phyloP scores from a whole-genome alignment of 2,113 vertebrate species.

The Charadrius vociferus region DNA sequence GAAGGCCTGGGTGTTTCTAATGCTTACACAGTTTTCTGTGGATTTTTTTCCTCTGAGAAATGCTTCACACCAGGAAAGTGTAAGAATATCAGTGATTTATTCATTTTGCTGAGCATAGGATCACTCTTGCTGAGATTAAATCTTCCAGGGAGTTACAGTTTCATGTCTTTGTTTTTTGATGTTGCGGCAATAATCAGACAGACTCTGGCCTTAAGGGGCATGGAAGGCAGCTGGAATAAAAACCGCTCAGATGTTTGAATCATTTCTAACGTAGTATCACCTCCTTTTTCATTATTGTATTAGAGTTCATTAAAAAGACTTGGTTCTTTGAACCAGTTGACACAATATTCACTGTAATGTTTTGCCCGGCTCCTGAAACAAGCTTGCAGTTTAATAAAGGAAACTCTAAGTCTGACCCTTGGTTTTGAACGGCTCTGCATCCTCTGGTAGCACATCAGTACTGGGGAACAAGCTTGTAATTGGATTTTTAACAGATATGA shows the following conservation, averaged over 20 bases:
- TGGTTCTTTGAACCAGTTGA: neutral
- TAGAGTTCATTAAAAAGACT: neutral
- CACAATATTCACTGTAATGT: neutral
- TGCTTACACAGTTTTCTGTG: neutral
- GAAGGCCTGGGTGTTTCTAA: neutral
- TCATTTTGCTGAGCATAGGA: neutral
- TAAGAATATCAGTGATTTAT: neutral
- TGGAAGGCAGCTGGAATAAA: neutral
- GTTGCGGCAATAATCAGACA: neutral
- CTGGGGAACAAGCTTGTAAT: neutral
- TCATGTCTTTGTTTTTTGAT: neutral
- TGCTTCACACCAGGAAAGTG: neutral
- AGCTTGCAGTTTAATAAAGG: neutral
- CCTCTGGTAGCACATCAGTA: neutral
- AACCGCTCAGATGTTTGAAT: neutral
- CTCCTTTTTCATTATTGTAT: neutral
- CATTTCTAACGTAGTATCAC: neutral
- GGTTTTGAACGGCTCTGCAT: neutral
- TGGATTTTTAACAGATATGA: neutral
- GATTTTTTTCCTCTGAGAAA: neutral
- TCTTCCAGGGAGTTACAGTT: neutral
- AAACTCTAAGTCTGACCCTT: neutral
- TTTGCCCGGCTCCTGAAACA: neutral
- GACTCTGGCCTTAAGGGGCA: neutral
- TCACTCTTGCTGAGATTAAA: neutral